These are phyloP conservation scores for Amniataba percoides DNA, from an alignment of 2,797 vertebrate genomes.

Conservation along the genomic window DNA sequence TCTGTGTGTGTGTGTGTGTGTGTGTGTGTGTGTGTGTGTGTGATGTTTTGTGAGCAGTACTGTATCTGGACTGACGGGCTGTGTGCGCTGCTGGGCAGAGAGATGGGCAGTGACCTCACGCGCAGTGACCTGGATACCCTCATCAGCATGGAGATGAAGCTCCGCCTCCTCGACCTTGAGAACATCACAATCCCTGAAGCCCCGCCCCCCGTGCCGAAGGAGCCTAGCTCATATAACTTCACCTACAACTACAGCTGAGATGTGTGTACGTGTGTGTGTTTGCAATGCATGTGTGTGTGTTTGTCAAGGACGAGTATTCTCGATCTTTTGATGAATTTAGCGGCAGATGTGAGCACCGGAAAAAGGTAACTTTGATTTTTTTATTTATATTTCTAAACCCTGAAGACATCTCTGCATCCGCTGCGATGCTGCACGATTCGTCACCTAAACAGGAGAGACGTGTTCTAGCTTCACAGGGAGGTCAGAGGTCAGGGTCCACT, in stretches of 20 bases:
- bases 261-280: constrained; percentile 41
- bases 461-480: constrained; percentile 33
- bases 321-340: constrained; percentile 43
- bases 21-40: constrained; percentile 38
- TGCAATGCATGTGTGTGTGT: constrained; percentile 62
- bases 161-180: constrained; percentile 97
- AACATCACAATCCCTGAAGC: constrained; percentile 97
- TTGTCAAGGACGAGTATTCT: constrained; percentile 38
- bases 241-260: constrained; percentile 97
- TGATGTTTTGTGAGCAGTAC: constrained; percentile 84
- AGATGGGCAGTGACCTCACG: constrained; percentile 98
- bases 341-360: constrained; percentile 16
- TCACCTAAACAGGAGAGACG: constrained; percentile 20
- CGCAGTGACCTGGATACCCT: constrained; percentile 97
- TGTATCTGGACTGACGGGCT: constrained; percentile 98
- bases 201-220: constrained; percentile 95
- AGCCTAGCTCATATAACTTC: constrained; percentile 99
- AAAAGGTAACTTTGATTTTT: constrained; percentile 25
- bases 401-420: constrained; percentile 7
- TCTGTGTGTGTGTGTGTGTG: constrained; percentile 19
- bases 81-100: constrained; percentile 94
- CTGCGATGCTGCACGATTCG: constrained; percentile 27
- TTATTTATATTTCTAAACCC: constrained; percentile 19
- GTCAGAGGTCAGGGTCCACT: constrained; percentile 35
- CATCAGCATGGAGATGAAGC: constrained; percentile 99